A percentile compares a stretch with the other conserved stretches of the same genome.
Evolutionary conservation across 2,113 vertebrate species (phyloP).

Genomic region (Tragulus kanchil): DNA sequence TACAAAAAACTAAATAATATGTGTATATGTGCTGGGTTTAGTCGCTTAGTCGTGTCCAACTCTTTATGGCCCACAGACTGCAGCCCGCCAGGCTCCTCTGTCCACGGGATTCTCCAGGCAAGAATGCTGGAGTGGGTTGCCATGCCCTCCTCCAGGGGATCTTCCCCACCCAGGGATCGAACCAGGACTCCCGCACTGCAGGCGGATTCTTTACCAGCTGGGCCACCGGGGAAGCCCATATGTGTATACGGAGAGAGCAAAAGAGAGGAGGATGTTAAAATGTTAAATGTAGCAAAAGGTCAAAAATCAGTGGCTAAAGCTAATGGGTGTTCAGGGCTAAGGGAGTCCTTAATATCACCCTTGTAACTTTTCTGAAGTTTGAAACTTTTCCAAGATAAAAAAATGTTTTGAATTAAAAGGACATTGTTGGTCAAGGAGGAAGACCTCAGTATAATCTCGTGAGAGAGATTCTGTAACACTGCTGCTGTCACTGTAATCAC

Average conservation of each 20-base stretch:
- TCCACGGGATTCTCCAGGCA: no score
- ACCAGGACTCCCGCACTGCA: no score
- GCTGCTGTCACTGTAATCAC: no score
- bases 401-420: not conserved
- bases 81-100: no score
- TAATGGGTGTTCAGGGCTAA: accelerated
- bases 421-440: not conserved
- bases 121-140: no score
- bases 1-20: not conserved
- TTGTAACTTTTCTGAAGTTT: not conserved
- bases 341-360: not conserved
- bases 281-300: not conserved
- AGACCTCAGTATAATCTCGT: not conserved
- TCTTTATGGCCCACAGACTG: no score
- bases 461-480: not conserved
- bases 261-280: not conserved
- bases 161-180: no score
- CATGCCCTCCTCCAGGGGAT: no score
- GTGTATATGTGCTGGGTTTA: no score
- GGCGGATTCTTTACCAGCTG: no score
- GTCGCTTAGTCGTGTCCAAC: no score
- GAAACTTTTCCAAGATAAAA: slow-evolving; percentile 26
- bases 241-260: accelerated
- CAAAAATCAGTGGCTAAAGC: not conserved
- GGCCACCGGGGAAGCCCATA: no score